phyloP scores from a whole-genome alignment of 1,140 invertebrate species.

The Eupeodes corollae region DNA sequence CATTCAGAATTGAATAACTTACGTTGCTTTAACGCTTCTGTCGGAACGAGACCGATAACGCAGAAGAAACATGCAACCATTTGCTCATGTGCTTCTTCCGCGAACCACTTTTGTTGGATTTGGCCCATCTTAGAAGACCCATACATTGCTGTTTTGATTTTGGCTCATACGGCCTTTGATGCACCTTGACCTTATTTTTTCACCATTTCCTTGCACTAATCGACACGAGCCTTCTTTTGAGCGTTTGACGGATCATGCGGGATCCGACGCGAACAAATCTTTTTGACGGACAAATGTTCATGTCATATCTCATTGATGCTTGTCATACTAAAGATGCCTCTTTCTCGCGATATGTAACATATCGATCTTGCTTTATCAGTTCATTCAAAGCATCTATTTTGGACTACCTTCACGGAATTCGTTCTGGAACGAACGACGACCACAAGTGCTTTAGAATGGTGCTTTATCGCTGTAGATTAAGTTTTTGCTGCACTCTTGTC shows the following conservation, averaged over 20 bases:
- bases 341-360: slow-evolving; percentile 17
- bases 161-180: slow-evolving; percentile 11
- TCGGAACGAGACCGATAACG: no score
- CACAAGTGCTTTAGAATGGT: neutral
- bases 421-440: no score
- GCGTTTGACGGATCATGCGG: slow-evolving; percentile 15
- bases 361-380: slow-evolving; percentile 17
- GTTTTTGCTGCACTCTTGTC: neutral
- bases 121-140: no score
- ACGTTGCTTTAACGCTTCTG: no score
- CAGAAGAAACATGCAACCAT: no score
- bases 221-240: slow-evolving; percentile 17
- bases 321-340: slow-evolving; percentile 14
- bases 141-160: no score
- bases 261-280: slow-evolving; percentile 19
- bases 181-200: no score
- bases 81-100: no score
- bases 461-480: neutral
- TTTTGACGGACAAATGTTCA: slow-evolving; percentile 16
- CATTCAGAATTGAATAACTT: no score
- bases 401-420: neutral
- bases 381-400: slow-evolving; percentile 14
- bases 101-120: no score
- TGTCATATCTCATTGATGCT: slow-evolving; percentile 18
- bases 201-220: slow-evolving; percentile 18